Conservation (phyloP, 2,888 invertebrate genomes). For the Leptopilina drosophilae region DNA sequence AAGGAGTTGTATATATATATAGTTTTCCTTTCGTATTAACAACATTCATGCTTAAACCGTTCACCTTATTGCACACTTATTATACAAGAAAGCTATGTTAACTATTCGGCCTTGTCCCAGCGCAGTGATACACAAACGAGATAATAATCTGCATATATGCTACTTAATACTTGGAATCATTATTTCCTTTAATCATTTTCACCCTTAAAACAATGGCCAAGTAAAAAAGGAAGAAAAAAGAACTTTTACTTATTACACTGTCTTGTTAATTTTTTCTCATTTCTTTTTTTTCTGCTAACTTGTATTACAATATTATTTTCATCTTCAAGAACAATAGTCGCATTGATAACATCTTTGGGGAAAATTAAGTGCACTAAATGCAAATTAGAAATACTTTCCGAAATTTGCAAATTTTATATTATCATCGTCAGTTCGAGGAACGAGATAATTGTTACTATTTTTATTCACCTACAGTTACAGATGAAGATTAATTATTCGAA, state of each 20-base stretch:
- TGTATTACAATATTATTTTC: not conserved
- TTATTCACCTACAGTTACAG: no score
- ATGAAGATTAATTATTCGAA: no score
- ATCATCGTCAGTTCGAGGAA: no score
- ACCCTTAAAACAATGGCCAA: conserved; percentile 1
- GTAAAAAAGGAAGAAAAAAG: not conserved
- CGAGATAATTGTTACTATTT: no score
- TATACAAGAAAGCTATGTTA: not conserved
- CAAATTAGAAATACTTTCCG: conserved; percentile 1
- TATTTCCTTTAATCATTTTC: not conserved
- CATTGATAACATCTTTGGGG: not conserved
- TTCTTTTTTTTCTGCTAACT: not conserved
- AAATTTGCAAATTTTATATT: no score
- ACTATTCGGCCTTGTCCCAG: not conserved
- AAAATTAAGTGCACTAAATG: not conserved
- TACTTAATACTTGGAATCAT: not conserved
- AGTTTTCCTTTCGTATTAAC: not conserved
- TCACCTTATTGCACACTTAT: no score
- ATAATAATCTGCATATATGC: not conserved
- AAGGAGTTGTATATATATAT: not conserved
- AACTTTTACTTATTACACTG: not conserved
- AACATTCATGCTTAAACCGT: not conserved
- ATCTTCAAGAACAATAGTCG: conserved; percentile 3
- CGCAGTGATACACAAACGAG: not conserved
- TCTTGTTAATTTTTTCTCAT: not conserved